Conservation (phyloP, 2,797 vertebrate genomes). For the Chaetophractus vellerosus region DNA sequence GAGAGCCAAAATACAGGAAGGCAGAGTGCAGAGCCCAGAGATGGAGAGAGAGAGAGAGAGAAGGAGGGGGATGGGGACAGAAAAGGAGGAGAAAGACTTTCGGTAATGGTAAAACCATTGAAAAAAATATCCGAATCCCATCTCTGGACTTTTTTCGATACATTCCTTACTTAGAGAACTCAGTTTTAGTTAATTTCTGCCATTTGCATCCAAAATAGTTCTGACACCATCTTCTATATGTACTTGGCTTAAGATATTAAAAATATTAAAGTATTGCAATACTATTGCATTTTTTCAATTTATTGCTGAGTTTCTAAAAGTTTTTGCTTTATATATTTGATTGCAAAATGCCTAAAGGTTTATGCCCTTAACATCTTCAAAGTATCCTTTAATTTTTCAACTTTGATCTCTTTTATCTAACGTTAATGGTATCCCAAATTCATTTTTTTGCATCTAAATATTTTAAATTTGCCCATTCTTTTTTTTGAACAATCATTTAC, state of each 20-base stretch:
- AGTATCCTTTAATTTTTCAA: neutral
- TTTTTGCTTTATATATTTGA: neutral
- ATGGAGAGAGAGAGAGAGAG: neutral
- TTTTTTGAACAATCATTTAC: too few relatives aligned
- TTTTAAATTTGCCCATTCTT: neutral
- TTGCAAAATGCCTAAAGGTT: neutral
- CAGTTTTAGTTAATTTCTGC: neutral
- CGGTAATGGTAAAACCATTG: neutral
- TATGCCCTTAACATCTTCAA: neutral
- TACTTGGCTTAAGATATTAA: neutral
- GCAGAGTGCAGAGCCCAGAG: neutral
- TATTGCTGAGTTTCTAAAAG: neutral
- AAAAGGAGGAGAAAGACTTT: neutral
- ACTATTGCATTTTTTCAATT: neutral
- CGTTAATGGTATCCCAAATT: neutral
- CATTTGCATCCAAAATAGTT: neutral
- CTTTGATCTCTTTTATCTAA: neutral
- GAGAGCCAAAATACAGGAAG: neutral
- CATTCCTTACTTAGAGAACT: neutral
- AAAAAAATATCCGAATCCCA: neutral
- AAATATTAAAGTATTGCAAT: neutral
- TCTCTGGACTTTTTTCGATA: neutral
- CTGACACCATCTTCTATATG: neutral
- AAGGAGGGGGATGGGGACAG: neutral
- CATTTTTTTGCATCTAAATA: slow-evolving; percentile 6